Percentiles rank a stretch among this genome's conserved stretches.
Evolutionary conservation across 1,140 invertebrate species (phyloP).

Genomic region (Hylaeus volcanicus): DNA sequence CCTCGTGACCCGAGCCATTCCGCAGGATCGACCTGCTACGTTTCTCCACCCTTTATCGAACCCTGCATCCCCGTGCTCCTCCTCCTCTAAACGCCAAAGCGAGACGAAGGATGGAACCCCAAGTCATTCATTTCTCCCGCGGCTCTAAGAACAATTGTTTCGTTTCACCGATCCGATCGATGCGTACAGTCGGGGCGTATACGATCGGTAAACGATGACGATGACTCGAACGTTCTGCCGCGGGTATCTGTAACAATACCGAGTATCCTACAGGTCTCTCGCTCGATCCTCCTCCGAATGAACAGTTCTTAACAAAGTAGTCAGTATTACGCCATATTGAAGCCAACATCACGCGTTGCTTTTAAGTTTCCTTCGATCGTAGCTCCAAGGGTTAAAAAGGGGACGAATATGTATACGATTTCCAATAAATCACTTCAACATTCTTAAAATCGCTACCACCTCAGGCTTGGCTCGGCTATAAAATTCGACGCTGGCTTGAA

Average conservation of each 20-base stretch:
- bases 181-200: conserved; percentile 46
- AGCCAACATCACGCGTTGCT: no score
- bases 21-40: not conserved
- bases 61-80: conserved; percentile 20
- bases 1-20: not conserved
- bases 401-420: no score
- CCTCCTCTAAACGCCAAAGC: conserved; percentile 36
- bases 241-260: conserved; percentile 53
- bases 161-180: conserved; percentile 54
- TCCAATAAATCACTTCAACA: no score
- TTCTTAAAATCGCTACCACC: no score
- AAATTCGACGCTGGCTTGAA: no score
- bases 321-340: not conserved
- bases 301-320: not conserved
- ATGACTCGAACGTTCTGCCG: conserved; percentile 36
- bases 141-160: conserved; percentile 60
- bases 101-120: conserved; percentile 31
- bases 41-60: conserved; percentile 6
- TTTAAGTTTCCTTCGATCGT: no score
- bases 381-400: no score
- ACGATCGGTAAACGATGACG: conserved; percentile 17
- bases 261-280: conserved; percentile 18
- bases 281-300: conserved; percentile 6
- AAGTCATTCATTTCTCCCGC: conserved; percentile 51
- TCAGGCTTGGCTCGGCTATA: no score